These are phyloP conservation scores for Diaperis boleti DNA, from an alignment of 2,888 invertebrate genomes.

Conservation along the genomic window DNA sequence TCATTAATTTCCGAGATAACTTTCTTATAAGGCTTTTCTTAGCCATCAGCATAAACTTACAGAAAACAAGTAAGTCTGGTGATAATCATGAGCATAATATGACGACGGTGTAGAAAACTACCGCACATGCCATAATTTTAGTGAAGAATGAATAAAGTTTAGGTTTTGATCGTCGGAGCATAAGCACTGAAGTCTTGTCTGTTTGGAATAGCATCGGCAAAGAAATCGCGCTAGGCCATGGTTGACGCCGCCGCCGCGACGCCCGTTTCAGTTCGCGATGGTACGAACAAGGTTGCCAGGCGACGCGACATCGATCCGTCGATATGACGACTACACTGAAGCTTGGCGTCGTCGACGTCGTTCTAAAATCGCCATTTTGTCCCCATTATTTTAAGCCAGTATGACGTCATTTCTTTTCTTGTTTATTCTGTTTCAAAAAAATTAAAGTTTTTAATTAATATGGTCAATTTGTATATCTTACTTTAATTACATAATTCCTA, in stretches of 20 bases:
- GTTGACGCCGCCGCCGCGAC: slow-evolving; percentile 51
- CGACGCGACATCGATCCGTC: slow-evolving; percentile 56
- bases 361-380: slow-evolving; percentile 27
- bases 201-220: slow-evolving; percentile 29
- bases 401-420: slow-evolving; percentile 35
- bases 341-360: slow-evolving; percentile 31
- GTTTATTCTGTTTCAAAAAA: too few relatives aligned
- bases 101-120: too few relatives aligned
- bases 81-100: too few relatives aligned
- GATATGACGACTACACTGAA: slow-evolving; percentile 48
- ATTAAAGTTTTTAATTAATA: too few relatives aligned
- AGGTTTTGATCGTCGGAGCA: slow-evolving; percentile 21
- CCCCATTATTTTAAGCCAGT: slow-evolving; percentile 3
- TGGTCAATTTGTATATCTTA: too few relatives aligned
- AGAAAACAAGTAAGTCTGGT: too few relatives aligned
- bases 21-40: too few relatives aligned
- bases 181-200: slow-evolving; percentile 40
- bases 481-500: too few relatives aligned
- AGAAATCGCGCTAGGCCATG: slow-evolving; percentile 49
- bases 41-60: too few relatives aligned
- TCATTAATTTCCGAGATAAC: too few relatives aligned
- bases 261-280: slow-evolving; percentile 48
- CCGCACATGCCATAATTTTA: slow-evolving; percentile 9
- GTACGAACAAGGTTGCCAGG: slow-evolving; percentile 54
- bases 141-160: slow-evolving; percentile 22